Conservation (phyloP, 2,113 vertebrate genomes). For the Dromas ardeola region DNA sequence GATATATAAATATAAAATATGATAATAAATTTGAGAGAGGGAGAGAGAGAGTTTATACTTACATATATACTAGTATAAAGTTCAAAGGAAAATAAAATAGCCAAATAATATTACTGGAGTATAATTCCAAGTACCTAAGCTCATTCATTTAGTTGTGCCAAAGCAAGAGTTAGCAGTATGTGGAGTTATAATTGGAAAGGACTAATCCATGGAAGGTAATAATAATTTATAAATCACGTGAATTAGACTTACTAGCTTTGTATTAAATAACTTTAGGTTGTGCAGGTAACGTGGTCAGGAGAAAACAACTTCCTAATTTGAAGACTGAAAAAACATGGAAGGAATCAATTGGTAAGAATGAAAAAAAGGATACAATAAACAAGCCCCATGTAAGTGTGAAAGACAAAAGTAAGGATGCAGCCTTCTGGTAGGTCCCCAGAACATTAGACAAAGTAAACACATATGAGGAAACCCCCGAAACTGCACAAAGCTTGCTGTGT, state of each 20-base stretch:
- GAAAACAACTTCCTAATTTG: neutral
- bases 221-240: neutral
- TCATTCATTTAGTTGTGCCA: neutral
- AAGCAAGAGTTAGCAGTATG: neutral
- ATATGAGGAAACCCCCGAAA: neutral
- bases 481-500: neutral
- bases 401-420: neutral
- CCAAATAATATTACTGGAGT: neutral
- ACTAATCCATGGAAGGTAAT: neutral
- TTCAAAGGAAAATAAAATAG: neutral
- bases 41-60: neutral
- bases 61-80: neutral
- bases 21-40: neutral
- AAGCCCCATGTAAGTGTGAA: neutral
- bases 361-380: neutral
- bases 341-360: neutral
- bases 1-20: neutral
- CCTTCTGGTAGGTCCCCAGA: neutral
- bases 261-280: neutral
- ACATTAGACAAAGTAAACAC: neutral
- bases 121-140: neutral
- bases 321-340: neutral
- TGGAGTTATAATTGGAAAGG: neutral
- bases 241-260: neutral
- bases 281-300: accelerated